Evolutionary conservation across 2,888 invertebrate genomes (phyloP).

Genomic region (Troides oblongomaculatus): DNA sequence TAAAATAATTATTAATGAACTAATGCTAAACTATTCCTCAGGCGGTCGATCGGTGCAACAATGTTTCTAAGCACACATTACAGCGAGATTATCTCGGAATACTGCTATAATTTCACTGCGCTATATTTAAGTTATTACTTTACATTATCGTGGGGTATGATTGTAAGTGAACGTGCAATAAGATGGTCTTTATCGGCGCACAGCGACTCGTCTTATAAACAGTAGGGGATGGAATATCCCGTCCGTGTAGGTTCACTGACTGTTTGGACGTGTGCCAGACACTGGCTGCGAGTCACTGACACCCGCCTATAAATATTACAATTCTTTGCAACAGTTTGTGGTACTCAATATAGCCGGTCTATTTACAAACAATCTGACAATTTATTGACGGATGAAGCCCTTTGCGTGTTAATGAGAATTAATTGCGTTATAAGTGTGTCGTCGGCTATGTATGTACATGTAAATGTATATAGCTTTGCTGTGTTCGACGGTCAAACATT

Average conservation of each 20-base stretch:
- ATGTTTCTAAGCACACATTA: constrained; percentile 9
- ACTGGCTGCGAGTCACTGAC: constrained; percentile 56
- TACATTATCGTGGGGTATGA: constrained; percentile 31
- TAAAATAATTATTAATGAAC: constrained; percentile 2
- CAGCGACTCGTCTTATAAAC: constrained; percentile 26
- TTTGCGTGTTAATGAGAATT: constrained; percentile 61
- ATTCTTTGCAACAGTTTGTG: constrained; percentile 54
- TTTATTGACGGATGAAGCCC: constrained; percentile 58
- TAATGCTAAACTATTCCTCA: neutral
- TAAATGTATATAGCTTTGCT: constrained; percentile 24
- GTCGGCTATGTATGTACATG: constrained; percentile 32
- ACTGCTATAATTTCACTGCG: constrained; percentile 7
- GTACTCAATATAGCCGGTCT: constrained; percentile 54
- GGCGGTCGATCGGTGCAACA: constrained; percentile 12
- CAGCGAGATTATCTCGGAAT: constrained; percentile 11
- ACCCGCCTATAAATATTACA: constrained; percentile 52
- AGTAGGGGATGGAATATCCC: constrained; percentile 48
- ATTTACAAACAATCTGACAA: constrained; percentile 68
- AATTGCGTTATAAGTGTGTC: constrained; percentile 62
- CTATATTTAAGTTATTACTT: constrained; percentile 20
- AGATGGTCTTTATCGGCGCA: constrained; percentile 30
- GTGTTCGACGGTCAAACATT: neutral
- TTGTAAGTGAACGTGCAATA: constrained; percentile 34
- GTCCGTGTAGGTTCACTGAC: constrained; percentile 44
- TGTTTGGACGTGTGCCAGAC: constrained; percentile 40